These are phyloP conservation scores for Ciconia maguari DNA, from an alignment of 2,113 vertebrate species.

Conservation along the genomic window DNA sequence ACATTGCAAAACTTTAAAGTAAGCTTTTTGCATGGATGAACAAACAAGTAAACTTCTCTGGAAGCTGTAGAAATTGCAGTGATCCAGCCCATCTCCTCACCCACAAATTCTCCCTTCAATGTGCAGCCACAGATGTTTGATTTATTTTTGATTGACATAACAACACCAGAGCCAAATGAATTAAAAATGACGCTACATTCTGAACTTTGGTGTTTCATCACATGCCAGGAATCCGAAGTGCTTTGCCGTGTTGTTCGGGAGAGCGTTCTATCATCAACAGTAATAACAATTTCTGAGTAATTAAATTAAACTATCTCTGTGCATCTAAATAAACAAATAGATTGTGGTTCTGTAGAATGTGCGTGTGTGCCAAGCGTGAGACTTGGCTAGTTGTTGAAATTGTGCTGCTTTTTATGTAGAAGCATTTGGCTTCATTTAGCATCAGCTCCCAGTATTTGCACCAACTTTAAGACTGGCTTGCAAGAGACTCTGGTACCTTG, in stretches of 20 bases:
- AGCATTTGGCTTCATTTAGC: not conserved
- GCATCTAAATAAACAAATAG: slow-evolving; percentile 66
- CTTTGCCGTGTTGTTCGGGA: slow-evolving; percentile 17
- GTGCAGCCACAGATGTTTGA: not conserved
- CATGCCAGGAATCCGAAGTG: slow-evolving; percentile 20
- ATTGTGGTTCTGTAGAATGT: slow-evolving; percentile 54
- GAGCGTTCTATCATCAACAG: slow-evolving; percentile 13
- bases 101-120: slow-evolving; percentile 15
- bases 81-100: slow-evolving; percentile 8
- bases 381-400: not conserved
- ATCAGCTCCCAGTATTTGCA: not conserved
- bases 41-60: not conserved
- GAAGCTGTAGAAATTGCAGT: not conserved
- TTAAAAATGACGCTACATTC: not conserved
- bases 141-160: slow-evolving; percentile 61
- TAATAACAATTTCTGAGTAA: slow-evolving; percentile 47
- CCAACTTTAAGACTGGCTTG: not conserved
- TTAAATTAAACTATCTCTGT: slow-evolving; percentile 63
- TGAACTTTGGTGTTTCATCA: slow-evolving; percentile 31
- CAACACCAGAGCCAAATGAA: slow-evolving; percentile 39
- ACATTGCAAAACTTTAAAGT: not conserved
- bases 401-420: not conserved
- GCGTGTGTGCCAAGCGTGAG: slow-evolving; percentile 13
- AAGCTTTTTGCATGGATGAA: not conserved
- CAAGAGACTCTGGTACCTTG: not conserved